Base-by-base conservation (phyloP, 2,113 vertebrate genomes). In the Indri indri region DNA sequence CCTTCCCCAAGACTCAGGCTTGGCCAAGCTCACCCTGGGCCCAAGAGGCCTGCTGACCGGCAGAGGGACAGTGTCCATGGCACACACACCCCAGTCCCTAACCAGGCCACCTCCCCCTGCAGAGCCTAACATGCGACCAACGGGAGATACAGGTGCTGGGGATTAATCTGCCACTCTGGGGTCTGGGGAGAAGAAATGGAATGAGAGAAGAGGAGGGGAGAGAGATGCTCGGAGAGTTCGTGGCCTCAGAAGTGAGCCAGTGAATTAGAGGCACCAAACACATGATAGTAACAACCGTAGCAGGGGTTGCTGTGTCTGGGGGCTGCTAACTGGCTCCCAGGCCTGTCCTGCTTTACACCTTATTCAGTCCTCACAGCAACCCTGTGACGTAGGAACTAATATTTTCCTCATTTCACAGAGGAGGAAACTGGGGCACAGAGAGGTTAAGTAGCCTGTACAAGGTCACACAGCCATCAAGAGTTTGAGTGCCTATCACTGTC, bases 1-100 rank as follows among this genome's bases (percentile, higher is more conserved):
- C 30, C 4, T 61, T 93, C n/a, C 25, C 89, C 34, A 30, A 71
- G 87, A 83, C 45, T 65, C 73, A 59, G 40, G 30, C 57, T 42
- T 40, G 59, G 74, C 71, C 50, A 0, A 5, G 80, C 47, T n/a
- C 14, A 1, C 14, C 7, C n/a, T 18, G 77, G 70, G 71, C 45
- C 76, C 10, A 7, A 34, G 4, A 0, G 5, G 22, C 87, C 77
- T 45, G 81, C 30, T 12, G 70, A 30, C 32, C n/a, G 0, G 0
- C n/a, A 32, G 11, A 16, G 6, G 27, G 59, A 11, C 83, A 25
- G n/a, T 6, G 87, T 16, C 32, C n/a, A 1, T 6, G 59, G 10
- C 16, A 0, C 37, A 8, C 0, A 0, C 6, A 7, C 23, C 12
- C 65, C 37, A 30, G 45, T 9, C 30, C 34, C 32, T 20, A 4